phyloP scores from a whole-genome alignment of 2,888 invertebrate species.

The Tenthredo amoena region DNA sequence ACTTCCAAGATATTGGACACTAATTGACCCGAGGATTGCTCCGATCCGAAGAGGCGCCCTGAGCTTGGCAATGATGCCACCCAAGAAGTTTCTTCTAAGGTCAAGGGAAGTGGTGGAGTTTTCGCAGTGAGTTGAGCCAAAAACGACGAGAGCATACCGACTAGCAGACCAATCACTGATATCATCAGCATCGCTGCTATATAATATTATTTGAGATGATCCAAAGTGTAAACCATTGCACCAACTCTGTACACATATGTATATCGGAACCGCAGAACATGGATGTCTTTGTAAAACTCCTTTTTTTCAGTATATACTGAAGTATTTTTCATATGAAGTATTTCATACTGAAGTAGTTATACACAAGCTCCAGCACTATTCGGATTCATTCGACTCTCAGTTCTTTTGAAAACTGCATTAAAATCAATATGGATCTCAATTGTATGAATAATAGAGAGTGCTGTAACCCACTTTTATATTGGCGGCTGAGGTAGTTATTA shows the following conservation, averaged over 20 bases:
- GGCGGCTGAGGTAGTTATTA: neutral
- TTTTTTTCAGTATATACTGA: neutral
- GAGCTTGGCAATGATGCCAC: constrained; percentile 67
- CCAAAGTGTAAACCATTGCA: neutral
- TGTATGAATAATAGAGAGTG: neutral
- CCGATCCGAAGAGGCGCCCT: constrained; percentile 70
- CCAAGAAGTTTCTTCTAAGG: constrained; percentile 66
- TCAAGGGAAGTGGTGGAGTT: constrained; percentile 61
- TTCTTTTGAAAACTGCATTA: no score
- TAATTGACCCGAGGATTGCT: constrained; percentile 62
- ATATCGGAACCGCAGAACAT: neutral
- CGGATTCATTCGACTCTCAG: neutral
- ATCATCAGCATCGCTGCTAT: constrained; percentile 64
- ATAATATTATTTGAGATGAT: neutral
- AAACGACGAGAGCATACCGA: constrained; percentile 70
- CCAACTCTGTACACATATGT: neutral
- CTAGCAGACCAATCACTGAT: constrained; percentile 62
- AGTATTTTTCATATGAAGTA: no score
- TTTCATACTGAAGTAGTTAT: neutral
- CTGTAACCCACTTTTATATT: neutral
- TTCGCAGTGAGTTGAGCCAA: constrained; percentile 61
- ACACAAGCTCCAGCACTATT: neutral
- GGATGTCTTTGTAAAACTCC: neutral
- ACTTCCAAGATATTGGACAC: constrained; percentile 65
- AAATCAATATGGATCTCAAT: neutral